Conservation (phyloP, 2,113 vertebrate genomes). For the Scopus umbretta region DNA sequence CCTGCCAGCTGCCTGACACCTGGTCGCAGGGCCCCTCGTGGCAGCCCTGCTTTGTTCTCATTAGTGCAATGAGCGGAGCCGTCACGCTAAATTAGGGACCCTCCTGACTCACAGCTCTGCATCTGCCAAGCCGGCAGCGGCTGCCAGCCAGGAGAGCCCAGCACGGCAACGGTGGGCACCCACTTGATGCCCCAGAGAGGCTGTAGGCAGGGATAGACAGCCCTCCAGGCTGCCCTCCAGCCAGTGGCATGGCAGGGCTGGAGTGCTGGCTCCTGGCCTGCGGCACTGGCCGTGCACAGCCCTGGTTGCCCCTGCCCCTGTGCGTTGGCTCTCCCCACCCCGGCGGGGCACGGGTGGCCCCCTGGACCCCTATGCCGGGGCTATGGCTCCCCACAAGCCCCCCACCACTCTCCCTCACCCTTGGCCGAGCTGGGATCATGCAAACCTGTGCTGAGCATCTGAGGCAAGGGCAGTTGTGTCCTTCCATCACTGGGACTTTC, state of each 20-base stretch:
- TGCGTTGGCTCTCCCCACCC: neutral
- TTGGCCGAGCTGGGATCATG: fast-evolving
- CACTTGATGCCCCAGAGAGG: fast-evolving
- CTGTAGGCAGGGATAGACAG: neutral
- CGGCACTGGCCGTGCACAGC: neutral
- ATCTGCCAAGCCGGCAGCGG: neutral
- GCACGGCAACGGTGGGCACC: fast-evolving
- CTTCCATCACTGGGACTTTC: neutral
- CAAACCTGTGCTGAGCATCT: neutral
- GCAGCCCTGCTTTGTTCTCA: conserved; percentile 18
- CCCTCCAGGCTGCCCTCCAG: neutral
- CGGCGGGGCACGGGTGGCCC: fast-evolving
- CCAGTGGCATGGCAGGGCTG: fast-evolving
- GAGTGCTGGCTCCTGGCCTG: fast-evolving
- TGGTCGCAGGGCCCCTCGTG: neutral
- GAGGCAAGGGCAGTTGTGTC: neutral
- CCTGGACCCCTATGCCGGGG: neutral
- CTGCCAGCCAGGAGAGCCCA: neutral
- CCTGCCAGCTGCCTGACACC: neutral
- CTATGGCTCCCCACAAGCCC: neutral
- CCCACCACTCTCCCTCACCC: neutral
- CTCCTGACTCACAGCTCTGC: neutral
- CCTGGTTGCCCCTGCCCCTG: neutral
- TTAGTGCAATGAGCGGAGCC: neutral
- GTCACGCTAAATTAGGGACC: neutral